phyloP scores from a whole-genome alignment of 2,797 vertebrate species.

The Gadopsis marmoratus region DNA sequence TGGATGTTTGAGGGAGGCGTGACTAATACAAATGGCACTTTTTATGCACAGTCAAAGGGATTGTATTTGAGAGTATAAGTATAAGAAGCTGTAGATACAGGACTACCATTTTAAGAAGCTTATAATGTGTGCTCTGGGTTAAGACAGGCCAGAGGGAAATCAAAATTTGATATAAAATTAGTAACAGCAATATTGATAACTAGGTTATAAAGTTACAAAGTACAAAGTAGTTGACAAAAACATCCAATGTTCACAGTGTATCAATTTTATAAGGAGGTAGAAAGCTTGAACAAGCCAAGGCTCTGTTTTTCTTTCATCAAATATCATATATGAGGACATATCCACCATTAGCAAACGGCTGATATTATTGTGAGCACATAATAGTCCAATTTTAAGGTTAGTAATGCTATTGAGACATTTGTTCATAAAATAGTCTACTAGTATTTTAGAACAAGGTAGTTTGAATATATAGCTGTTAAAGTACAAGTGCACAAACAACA shows the following conservation, averaged over 20 bases:
- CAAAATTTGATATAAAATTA: not conserved
- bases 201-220: not conserved
- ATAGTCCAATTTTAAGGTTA: not conserved
- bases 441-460: not conserved
- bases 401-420: not conserved
- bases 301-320: not conserved
- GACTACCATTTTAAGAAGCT: constrained; percentile 19
- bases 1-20: not conserved
- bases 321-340: not conserved
- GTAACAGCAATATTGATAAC: not conserved
- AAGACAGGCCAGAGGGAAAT: not conserved
- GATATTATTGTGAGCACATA: not conserved
- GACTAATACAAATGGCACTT: constrained; percentile 10
- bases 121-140: constrained; percentile 9
- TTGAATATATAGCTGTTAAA: not conserved
- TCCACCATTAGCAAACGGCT: not conserved
- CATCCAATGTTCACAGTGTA: not conserved
- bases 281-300: not conserved
- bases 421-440: not conserved
- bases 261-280: not conserved
- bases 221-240: not conserved
- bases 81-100: constrained; percentile 22
- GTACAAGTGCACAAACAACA: not conserved
- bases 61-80: not conserved
- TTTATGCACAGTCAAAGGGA: constrained; percentile 2